These are phyloP conservation scores for Eueides isabella DNA, from an alignment of 1,140 invertebrate species.

Conservation along the genomic window DNA sequence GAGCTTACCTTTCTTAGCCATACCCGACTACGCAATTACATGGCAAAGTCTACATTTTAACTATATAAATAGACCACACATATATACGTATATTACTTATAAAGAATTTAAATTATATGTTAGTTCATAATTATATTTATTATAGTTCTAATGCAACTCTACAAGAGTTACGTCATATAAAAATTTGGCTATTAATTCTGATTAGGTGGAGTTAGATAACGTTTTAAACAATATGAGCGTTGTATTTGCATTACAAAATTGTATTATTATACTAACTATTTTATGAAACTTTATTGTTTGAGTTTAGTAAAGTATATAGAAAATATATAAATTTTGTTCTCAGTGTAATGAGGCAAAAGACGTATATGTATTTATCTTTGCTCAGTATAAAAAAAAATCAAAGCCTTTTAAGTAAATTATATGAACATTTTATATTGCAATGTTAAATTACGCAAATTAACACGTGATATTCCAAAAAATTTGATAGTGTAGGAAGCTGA, in stretches of 20 bases:
- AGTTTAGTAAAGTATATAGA: too few relatives aligned
- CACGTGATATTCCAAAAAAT: too few relatives aligned
- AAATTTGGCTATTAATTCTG: conserved; percentile 8
- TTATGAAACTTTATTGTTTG: neutral
- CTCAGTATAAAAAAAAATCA: too few relatives aligned
- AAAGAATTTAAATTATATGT: neutral
- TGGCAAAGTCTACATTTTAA: neutral
- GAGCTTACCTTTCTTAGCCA: neutral
- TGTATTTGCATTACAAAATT: neutral
- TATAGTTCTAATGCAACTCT: neutral
- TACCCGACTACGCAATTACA: neutral
- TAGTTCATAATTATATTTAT: neutral
- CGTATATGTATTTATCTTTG: too few relatives aligned
- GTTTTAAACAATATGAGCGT: neutral
- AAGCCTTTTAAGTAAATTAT: too few relatives aligned
- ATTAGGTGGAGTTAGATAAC: neutral
- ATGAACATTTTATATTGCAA: too few relatives aligned
- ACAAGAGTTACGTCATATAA: neutral
- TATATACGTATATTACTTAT: neutral
- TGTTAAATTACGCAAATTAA: too few relatives aligned
- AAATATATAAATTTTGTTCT: too few relatives aligned
- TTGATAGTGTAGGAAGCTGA: neutral
- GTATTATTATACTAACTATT: neutral
- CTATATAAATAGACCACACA: neutral
- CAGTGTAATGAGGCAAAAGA: too few relatives aligned